These are phyloP conservation scores for Paraplagusia blochii DNA, from an alignment of 2,113 vertebrate genomes.

Conservation along the genomic window DNA sequence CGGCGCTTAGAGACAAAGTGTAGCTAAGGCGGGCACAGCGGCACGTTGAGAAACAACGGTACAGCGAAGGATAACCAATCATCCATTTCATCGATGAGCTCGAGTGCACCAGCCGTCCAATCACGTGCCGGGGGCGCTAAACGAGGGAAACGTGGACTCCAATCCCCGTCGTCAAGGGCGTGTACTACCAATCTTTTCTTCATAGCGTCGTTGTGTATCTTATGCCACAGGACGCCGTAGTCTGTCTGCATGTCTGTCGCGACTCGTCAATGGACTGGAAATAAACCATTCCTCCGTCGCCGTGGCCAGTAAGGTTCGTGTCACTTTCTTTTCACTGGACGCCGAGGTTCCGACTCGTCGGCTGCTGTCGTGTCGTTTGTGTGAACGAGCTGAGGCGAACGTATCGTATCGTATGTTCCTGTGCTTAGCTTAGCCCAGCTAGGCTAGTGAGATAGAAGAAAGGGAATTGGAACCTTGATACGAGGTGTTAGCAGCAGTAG, in stretches of 20 bases:
- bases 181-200: slow-evolving; percentile 68
- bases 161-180: slow-evolving; percentile 67
- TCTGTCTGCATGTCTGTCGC: slow-evolving; percentile 28
- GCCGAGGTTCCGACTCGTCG: background rate
- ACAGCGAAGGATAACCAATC: slow-evolving; percentile 40
- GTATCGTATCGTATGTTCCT: slow-evolving; percentile 40
- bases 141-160: slow-evolving; percentile 49
- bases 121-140: slow-evolving; percentile 10
- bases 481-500: slow-evolving; percentile 9
- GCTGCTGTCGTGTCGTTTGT: slow-evolving; percentile 7
- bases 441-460: slow-evolving; percentile 64
- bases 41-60: slow-evolving; percentile 7
- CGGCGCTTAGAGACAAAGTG: slow-evolving; percentile 35
- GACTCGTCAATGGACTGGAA: slow-evolving; percentile 49
- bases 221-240: slow-evolving; percentile 30
- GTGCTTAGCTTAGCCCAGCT: slow-evolving; percentile 32
- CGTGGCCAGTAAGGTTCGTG: slow-evolving; percentile 45
- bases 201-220: slow-evolving; percentile 55
- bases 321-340: background rate
- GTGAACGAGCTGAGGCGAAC: slow-evolving; percentile 34
- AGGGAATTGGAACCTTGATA: slow-evolving; percentile 26
- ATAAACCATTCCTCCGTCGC: slow-evolving; percentile 37
- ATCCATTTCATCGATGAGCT: slow-evolving; percentile 15
- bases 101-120: slow-evolving; percentile 43
- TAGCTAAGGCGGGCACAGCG: slow-evolving; percentile 14